Base-by-base conservation (phyloP, 1,140 invertebrate species). In the Neuroterus valhalla region DNA sequence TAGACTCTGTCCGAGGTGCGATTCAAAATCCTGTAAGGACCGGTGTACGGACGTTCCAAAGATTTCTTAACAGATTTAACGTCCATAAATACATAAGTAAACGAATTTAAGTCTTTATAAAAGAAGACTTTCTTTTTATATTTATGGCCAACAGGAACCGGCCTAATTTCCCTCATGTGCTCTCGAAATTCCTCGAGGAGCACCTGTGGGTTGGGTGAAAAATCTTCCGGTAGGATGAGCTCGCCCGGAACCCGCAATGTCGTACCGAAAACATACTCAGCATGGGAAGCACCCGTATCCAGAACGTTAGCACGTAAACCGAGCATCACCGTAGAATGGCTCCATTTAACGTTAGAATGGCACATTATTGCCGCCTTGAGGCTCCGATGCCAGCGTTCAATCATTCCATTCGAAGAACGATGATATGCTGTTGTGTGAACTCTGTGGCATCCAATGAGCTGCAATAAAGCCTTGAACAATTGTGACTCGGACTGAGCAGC, bases 171-270 rank as follows among this genome's bases (percentile, higher is more conserved):
- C 31, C 31, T 5, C 31, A 38, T 38, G 31, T 38, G 4, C 21
- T 68, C 66, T 15, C 67, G n/a, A 45, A 75, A 69, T 19, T 77
- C 62, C 15, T 62, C 52, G n/a, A 66, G 11, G 21, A 55, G 66
- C 12, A 17, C 17, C 15, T 44, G n/a, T 12, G 17, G 44, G 26
- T 52, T 12, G 2, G 12, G 52, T 4, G 44, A 17, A 50, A 48
- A 23, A 12, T 55, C 66, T 6, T 73, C 66, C 8, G n/a, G 42
- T 4, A 45, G 17, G 44, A 81, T 55, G n/a, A 81, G 48, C 44
- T 81, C 78, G 1, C 66, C 72, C 12, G 79, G 79, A 0, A 81
- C 42, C 4, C 74, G 48, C 0, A 79, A 48, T 0, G 66, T 14
- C 5, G 38, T n/a, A 3, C 66, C 66, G 19, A 45, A 45, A 15